Conservation (phyloP, 92 coral and sea anemone species). For the Parazoanthus darwini region DNA sequence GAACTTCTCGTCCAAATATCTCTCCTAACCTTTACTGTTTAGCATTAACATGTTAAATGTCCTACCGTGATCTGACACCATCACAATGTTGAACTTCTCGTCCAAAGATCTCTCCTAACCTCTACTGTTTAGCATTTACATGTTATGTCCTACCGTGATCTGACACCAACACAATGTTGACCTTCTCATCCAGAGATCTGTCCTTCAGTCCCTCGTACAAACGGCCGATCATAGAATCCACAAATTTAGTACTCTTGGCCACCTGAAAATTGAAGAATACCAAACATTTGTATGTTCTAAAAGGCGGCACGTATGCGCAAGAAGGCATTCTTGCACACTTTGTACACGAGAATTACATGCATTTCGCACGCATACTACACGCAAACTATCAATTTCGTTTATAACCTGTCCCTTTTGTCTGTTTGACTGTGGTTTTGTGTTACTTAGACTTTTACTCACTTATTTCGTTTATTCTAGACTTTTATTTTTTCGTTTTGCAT, state of each 20-base stretch:
- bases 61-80: constrained; percentile 87
- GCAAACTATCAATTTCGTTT: too few relatives aligned
- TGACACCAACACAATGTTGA: constrained; percentile 68
- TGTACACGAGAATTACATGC: too few relatives aligned
- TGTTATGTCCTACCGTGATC: constrained; percentile 74
- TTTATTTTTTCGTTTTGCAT: too few relatives aligned
- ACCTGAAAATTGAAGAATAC: constrained; percentile 44
- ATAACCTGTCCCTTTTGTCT: too few relatives aligned
- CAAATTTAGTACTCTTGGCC: constrained; percentile 47
- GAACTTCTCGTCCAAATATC: constrained; percentile 65
- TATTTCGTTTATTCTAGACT: too few relatives aligned
- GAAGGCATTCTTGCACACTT: not conserved
- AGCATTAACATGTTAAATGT: too few relatives aligned
- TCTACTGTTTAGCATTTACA: too few relatives aligned
- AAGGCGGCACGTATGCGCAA: not conserved
- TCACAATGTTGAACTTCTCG: constrained; percentile 68
- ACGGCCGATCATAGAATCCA: constrained; percentile 82
- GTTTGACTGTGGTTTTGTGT: not conserved
- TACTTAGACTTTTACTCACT: too few relatives aligned
- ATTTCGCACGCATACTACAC: not conserved
- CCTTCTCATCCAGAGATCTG: constrained; percentile 62
- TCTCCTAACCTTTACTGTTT: not conserved
- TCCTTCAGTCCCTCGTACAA: constrained; percentile 67
- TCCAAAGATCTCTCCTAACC: not conserved
- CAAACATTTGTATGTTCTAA: not conserved